Base-by-base conservation (phyloP, 1,140 invertebrate genomes). In the Camponotus vicinus region DNA sequence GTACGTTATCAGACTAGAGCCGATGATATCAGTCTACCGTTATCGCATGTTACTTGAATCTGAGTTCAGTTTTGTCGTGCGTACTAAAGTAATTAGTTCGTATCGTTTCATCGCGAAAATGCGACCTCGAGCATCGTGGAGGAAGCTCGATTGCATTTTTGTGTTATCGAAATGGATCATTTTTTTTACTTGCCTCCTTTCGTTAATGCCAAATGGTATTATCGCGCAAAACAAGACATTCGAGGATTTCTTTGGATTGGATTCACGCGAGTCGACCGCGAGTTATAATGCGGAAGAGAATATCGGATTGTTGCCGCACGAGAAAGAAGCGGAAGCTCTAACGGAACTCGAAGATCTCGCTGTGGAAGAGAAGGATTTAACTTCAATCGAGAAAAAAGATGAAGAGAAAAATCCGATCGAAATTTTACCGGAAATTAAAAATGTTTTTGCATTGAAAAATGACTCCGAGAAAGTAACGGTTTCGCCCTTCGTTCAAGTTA, bases 21-120 rank as follows among this genome's bases (percentile, higher is more conserved):
- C 86, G 91, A 91, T 91, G 88, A 90, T 92, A 91, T 89, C 91
- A 91, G 88, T 61, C 13, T 37, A 76, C 6, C 80, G 90, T 90
- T 92, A 92, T 92, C 92, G 70, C 49, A 32, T 63, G 77, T 89
- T 87, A 73, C 66, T 57, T 71, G 82, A 77, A 88, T 75, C 63
- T 37, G 55, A 71, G 63, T 82, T 86, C 86, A 92, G 91, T 92
- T 76, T 89, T 86, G 55, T 77, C 37, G 45, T 64, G 64, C 52
- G 57, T 85, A 61, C 55, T 86, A 91, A 55, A 73, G 67, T 78
- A 91, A 86, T 90, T 86, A 80, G 79, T 79, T 76, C 66, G 40
- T 86, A 15, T 34, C 49, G 49, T 52, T 83, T 11, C 63, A 27
- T 27, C 27, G 27, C 55, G 55, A 91, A 91, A 85, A 91, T 91